Conservation (phyloP, 2,797 vertebrate genomes). For the Gorsachius magnificus region DNA sequence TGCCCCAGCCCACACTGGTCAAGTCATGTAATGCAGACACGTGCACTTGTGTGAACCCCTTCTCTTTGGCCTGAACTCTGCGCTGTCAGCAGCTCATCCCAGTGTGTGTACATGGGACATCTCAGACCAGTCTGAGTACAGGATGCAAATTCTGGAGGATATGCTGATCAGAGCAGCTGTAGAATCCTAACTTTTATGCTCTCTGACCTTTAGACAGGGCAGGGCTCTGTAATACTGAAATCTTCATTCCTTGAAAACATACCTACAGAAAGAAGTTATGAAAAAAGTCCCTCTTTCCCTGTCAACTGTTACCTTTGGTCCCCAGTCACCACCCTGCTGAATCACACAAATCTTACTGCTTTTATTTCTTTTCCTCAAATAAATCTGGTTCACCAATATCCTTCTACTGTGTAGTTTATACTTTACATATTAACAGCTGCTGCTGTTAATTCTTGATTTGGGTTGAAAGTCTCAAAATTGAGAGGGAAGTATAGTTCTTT, state of each 20-base stretch:
- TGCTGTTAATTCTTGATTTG: neutral
- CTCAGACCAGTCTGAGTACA: neutral
- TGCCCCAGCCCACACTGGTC: neutral
- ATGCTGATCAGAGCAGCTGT: neutral
- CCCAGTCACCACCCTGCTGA: neutral
- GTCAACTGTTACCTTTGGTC: neutral
- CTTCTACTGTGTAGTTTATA: neutral
- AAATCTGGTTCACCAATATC: neutral
- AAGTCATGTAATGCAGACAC: neutral
- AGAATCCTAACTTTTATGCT: neutral
- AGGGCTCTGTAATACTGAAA: neutral
- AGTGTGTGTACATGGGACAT: neutral
- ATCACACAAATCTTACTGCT: neutral
- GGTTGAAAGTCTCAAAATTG: neutral
- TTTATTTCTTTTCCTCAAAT: neutral
- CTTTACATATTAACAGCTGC: neutral
- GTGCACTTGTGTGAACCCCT: neutral
- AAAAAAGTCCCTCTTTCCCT: neutral
- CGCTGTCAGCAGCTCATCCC: neutral
- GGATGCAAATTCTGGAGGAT: neutral
- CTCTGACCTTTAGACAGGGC: neutral
- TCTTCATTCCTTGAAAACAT: neutral
- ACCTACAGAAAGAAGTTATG: neutral
- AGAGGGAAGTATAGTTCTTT: neutral
- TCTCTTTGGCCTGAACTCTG: neutral